Evolutionary conservation across 2,797 vertebrate species (phyloP).

Genomic region (Bradypus variegatus): DNA sequence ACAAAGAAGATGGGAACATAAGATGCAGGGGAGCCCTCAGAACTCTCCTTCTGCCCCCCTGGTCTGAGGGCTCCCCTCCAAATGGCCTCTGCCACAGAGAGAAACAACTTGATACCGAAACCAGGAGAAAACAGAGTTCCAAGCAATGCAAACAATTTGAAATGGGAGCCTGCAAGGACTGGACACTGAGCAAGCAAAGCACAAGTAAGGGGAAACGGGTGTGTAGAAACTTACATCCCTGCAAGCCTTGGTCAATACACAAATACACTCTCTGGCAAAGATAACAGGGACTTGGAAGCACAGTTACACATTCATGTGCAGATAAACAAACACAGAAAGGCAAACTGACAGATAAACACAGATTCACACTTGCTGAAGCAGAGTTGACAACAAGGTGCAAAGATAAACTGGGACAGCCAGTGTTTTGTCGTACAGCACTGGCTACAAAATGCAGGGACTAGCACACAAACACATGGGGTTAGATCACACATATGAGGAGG

Average conservation of each 20-base stretch:
- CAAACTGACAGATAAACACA: neutral
- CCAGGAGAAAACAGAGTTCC: neutral
- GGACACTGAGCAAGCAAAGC: neutral
- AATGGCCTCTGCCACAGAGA: neutral
- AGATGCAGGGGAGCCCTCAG: neutral
- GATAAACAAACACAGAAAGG: constrained; percentile 27
- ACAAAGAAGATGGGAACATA: neutral
- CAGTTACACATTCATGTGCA: neutral
- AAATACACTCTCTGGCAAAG: neutral
- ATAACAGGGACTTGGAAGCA: neutral
- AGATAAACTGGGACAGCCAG: neutral
- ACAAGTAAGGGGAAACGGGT: neutral
- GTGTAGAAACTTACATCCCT: neutral
- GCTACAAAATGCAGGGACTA: neutral
- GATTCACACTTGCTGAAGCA: neutral
- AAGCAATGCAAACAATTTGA: neutral
- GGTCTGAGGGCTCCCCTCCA: neutral
- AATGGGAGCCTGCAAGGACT: neutral
- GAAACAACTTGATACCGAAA: neutral
- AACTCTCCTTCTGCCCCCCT: neutral
- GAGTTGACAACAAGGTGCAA: neutral
- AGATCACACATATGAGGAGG: neutral
- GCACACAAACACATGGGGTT: neutral
- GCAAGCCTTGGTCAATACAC: neutral
- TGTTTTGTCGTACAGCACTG: neutral